Conservation (phyloP, 2,113 vertebrate species). For the Anarhynchus alexandrinus region DNA sequence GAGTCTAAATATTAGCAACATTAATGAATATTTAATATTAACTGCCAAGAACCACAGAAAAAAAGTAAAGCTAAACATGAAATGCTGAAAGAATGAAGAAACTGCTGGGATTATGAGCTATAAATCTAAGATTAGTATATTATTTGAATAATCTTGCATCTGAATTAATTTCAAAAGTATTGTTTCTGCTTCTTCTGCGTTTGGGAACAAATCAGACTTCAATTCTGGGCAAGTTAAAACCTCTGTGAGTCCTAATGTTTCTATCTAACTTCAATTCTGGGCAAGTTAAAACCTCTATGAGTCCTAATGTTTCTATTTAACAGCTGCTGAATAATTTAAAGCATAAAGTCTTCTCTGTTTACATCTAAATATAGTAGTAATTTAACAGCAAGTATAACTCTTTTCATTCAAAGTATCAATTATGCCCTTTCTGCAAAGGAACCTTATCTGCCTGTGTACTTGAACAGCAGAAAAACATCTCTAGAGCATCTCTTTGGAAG, state of each 20-base stretch:
- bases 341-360: neutral
- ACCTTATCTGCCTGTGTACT: neutral
- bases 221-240: neutral
- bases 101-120: neutral
- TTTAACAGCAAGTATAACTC: neutral
- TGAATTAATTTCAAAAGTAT: neutral
- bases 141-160: neutral
- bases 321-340: constrained; percentile 8
- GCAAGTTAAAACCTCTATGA: neutral
- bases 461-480: neutral
- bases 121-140: neutral
- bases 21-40: neutral
- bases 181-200: neutral
- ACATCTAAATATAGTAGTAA: neutral
- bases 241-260: neutral
- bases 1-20: neutral
- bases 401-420: neutral
- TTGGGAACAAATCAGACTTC: neutral
- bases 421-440: neutral
- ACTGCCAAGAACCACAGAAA: neutral
- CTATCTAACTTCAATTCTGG: neutral
- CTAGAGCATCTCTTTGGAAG: neutral
- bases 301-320: neutral
- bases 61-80: neutral
- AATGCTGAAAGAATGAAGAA: neutral